phyloP scores from a whole-genome alignment of 1,140 invertebrate genomes.

The Aphaenogaster floridana region DNA sequence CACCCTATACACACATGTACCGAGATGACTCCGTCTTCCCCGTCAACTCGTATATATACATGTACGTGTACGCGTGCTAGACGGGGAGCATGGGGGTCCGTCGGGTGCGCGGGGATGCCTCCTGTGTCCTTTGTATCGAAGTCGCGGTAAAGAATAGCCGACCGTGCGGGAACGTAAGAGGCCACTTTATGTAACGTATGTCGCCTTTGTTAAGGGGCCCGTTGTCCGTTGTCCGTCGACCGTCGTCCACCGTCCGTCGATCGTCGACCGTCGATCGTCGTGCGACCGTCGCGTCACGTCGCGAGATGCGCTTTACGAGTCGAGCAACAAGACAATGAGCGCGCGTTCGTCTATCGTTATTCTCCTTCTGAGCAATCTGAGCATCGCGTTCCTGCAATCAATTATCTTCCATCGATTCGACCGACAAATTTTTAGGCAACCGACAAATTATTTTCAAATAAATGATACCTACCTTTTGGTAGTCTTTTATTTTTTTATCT shows the following conservation, averaged over 20 bases:
- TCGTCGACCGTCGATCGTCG: background rate
- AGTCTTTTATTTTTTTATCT: background rate
- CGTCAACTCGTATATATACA: constrained; percentile 1
- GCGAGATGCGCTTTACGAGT: constrained; percentile 37
- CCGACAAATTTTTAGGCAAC: background rate
- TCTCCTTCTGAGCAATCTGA: background rate
- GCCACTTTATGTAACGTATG: constrained; percentile 80
- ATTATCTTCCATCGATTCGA: background rate
- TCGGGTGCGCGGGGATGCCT: background rate
- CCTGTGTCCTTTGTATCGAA: constrained; percentile 49
- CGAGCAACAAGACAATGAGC: constrained; percentile 23
- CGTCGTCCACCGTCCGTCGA: constrained; percentile 6
- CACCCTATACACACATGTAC: constrained; percentile 63
- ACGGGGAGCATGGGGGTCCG: background rate
- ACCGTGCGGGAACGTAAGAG: constrained; percentile 59
- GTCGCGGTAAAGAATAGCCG: constrained; percentile 75
- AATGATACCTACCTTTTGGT: background rate
- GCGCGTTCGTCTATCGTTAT: constrained; percentile 9
- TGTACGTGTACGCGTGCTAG: constrained; percentile 9
- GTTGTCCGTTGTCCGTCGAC: constrained; percentile 49
- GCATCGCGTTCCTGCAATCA: constrained; percentile 1
- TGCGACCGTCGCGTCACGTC: background rate
- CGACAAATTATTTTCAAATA: background rate
- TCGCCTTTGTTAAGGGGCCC: constrained; percentile 76
- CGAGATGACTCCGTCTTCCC: background rate